Percentiles rank a stretch among this genome's conserved stretches.
Conservation (phyloP, 2,888 invertebrate genomes). For the Helobdella robusta region DNA sequence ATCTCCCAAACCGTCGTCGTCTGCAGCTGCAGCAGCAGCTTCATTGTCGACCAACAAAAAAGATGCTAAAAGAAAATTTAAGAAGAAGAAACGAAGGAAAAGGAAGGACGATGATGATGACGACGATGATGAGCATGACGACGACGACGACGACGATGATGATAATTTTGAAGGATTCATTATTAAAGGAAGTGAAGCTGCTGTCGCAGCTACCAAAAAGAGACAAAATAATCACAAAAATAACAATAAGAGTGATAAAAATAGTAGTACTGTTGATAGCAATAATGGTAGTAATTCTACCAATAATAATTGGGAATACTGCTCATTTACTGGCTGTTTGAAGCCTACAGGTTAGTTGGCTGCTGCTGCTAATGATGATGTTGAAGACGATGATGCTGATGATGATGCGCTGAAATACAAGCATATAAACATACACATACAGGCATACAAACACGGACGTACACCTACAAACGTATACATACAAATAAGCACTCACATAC, state of each 20-base stretch:
- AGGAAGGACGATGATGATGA: conserved; percentile 17
- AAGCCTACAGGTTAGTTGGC: conserved; percentile 12
- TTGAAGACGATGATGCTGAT: not conserved
- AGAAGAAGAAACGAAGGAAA: conserved; percentile 10
- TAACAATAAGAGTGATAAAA: not conserved
- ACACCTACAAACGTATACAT: not conserved
- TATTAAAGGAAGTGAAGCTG: not conserved
- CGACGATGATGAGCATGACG: conserved; percentile 11
- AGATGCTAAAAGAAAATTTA: not conserved
- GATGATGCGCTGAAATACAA: no score
- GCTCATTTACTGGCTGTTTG: conserved; percentile 1
- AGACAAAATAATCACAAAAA: not conserved
- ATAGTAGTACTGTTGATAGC: not conserved
- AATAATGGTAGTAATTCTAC: not conserved
- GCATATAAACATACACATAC: no score
- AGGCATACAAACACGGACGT: not conserved
- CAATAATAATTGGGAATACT: conserved; percentile 2
- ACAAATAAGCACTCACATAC: not conserved
- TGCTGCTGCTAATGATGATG: not conserved
- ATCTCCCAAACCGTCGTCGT: no score
- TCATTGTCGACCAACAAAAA: not conserved
- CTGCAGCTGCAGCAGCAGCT: no score
- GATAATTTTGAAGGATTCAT: not conserved
- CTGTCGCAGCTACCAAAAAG: not conserved
- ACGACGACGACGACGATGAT: conserved; percentile 16